Conservation (phyloP, 2,797 vertebrate species). For the Sebastes oblongus region DNA sequence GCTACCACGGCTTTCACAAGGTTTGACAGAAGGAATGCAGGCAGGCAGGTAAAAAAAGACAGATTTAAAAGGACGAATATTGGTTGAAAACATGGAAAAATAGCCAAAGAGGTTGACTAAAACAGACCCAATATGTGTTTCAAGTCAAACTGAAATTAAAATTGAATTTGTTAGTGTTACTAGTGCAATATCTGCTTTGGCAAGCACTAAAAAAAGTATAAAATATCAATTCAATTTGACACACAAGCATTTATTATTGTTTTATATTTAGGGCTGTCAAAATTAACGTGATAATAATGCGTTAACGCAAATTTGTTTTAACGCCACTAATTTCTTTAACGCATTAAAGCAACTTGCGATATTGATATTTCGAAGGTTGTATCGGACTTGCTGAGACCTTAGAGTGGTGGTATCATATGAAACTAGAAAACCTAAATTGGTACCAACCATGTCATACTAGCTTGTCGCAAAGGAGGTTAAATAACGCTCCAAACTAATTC, state of each 20-base stretch:
- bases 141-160: neutral
- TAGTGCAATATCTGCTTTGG: neutral
- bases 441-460: too few species aligned
- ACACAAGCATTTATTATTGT: neutral
- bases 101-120: neutral
- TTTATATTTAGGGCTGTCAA: neutral
- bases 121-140: neutral
- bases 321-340: too few species aligned
- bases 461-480: too few species aligned
- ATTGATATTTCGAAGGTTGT: too few species aligned
- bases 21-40: conserved; percentile 5
- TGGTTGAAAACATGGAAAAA: neutral
- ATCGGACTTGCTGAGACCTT: too few species aligned
- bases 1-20: neutral
- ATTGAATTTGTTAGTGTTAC: neutral
- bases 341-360: too few species aligned
- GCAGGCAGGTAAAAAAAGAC: neutral
- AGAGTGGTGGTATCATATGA: too few species aligned
- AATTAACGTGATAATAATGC: too few species aligned
- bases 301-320: too few species aligned
- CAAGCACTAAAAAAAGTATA: neutral
- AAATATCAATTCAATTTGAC: neutral
- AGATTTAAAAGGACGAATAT: neutral
- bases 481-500: too few species aligned
- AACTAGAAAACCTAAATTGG: too few species aligned